Evolutionary conservation across 2,888 invertebrate species (phyloP), one percentile per base, ranked within the genome.

Genomic region (Pogonocherus hispidulus): DNA sequence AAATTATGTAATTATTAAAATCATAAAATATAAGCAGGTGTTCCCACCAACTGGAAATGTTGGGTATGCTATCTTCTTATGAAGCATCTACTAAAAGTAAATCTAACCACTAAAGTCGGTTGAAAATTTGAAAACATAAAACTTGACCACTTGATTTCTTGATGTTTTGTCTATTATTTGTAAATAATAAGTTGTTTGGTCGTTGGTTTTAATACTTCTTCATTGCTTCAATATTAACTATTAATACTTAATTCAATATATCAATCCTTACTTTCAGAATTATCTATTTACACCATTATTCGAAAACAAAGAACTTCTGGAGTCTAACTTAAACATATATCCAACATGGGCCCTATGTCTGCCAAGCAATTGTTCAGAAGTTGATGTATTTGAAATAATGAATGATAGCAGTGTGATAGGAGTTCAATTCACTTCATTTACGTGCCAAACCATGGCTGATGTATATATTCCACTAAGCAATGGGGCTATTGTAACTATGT

Each of bases 331-430:
- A 8, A n/a, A 6, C 14, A 8, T 44, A 18, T 16, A 44, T 32
- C 73, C 73, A 3, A 57, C 69, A 11, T 74, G 73, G 73, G 67
- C 76, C n/a, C 54, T 76, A 35, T 76, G 76, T 49, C 16, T 76
- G 6, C 76, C 76, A 14, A 64, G 56, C 52, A 69, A 67, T 6
- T 76, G 76, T 41, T 52, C 71, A 6, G 60, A 66, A 88, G 2
- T 86, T 85, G 73, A 87, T 87, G 0, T 74, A 87, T 19, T 85
- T 84, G 65, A 80, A 74, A 59, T 84, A 76, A 76, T 84, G 80
- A 69, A 82, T 44, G 52, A 8, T 19, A 37, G 52, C 8, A 60
- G 66, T 27, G 5, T 47, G 6, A 18, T 70, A 4, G 69, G 57
- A 14, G 63, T 71, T 37, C 49, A 63, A 2, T 67, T 72, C 14